phyloP scores from a whole-genome alignment of 2,797 vertebrate species.

The Cyprinodon diabolis region DNA sequence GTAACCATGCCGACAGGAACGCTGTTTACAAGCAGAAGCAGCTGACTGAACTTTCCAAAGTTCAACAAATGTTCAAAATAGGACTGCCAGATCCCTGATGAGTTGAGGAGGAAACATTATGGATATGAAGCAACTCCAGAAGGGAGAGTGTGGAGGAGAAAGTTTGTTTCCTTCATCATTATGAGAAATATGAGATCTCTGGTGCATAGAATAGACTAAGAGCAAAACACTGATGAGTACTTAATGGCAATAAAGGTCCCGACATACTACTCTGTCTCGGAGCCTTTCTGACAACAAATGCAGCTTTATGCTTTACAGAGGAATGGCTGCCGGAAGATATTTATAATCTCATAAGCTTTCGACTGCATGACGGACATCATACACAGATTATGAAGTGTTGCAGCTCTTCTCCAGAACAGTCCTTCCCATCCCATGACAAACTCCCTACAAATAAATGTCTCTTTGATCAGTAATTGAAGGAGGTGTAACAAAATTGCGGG shows the following conservation, averaged over 20 bases:
- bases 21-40: constrained; percentile 6
- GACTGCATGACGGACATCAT: neutral
- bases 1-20: neutral
- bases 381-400: neutral
- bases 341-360: neutral
- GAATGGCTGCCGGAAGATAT: neutral
- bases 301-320: neutral
- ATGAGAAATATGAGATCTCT: neutral
- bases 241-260: neutral
- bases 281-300: neutral
- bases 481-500: neutral
- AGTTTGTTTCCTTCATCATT: neutral
- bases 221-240: neutral
- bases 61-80: constrained; percentile 1
- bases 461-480: neutral
- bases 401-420: neutral
- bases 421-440: neutral
- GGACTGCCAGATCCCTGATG: neutral
- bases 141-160: neutral
- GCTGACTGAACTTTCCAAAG: neutral
- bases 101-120: neutral
- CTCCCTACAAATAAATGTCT: neutral
- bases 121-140: neutral
- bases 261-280: neutral
- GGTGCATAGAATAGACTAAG: neutral